phyloP scores from a whole-genome alignment of 2,888 invertebrate genomes.

The Falcaria lacertinaria region DNA sequence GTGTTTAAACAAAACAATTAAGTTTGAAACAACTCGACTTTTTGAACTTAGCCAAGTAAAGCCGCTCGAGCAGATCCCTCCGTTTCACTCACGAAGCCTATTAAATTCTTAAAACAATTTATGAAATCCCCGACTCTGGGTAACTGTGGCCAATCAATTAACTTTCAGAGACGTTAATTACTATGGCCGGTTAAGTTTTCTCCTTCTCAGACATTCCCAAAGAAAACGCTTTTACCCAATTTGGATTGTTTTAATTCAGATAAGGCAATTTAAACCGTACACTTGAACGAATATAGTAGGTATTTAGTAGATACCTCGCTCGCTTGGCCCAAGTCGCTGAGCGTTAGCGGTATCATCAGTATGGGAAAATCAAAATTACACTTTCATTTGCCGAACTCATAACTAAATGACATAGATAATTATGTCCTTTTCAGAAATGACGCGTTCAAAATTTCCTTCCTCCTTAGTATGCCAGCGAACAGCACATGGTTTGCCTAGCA shows the following conservation, averaged over 20 bases:
- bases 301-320: no score
- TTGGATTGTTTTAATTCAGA: neutral
- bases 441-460: no score
- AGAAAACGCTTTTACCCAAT: neutral
- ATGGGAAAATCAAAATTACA: no score
- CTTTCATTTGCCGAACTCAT: no score
- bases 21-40: conserved; percentile 37
- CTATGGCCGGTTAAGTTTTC: conserved; percentile 7
- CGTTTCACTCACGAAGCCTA: conserved; percentile 23
- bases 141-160: conserved; percentile 35
- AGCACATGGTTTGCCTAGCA: no score
- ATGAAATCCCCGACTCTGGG: conserved; percentile 27
- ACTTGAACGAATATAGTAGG: no score
- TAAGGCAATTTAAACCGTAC: neutral
- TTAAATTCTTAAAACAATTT: conserved; percentile 53
- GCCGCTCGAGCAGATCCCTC: conserved; percentile 14
- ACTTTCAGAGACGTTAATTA: conserved; percentile 28
- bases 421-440: no score
- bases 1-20: conserved; percentile 43
- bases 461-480: no score
- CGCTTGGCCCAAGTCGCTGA: no score
- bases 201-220: neutral
- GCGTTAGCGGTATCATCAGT: no score
- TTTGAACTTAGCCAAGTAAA: conserved; percentile 26
- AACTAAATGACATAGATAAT: no score